Evolutionary conservation across 2,113 vertebrate species (phyloP).

Genomic region (Callaeas wilsoni): DNA sequence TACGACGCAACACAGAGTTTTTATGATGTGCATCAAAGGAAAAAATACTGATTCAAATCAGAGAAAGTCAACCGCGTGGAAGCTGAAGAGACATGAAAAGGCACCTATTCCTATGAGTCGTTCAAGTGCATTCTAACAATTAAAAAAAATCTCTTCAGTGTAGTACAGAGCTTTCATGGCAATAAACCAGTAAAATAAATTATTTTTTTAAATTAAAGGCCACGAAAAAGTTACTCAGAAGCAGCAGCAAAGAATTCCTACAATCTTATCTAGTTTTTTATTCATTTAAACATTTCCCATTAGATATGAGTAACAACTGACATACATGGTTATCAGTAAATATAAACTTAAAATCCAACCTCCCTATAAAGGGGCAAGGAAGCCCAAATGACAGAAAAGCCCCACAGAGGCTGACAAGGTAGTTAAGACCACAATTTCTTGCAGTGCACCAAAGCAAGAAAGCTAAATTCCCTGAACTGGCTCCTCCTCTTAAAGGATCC

Average conservation of each 20-base stretch:
- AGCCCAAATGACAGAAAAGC: neutral
- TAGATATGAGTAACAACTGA: neutral
- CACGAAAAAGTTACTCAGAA: neutral
- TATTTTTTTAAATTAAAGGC: neutral
- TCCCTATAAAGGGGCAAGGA: neutral
- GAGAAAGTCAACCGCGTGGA: neutral
- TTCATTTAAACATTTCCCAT: neutral
- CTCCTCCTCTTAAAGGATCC: neutral
- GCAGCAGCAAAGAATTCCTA: neutral
- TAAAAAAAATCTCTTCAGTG: neutral
- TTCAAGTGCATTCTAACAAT: neutral
- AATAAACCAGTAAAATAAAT: neutral
- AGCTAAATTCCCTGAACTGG: neutral
- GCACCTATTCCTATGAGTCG: neutral
- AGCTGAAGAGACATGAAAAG: neutral
- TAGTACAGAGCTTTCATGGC: neutral
- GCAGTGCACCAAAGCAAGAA: neutral
- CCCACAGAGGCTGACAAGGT: neutral
- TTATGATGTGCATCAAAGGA: neutral
- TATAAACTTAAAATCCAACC: neutral
- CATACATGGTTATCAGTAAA: neutral
- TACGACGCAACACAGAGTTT: constrained; percentile 20
- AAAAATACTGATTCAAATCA: neutral
- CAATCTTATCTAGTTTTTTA: neutral
- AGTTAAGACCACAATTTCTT: neutral